Percentiles rank a stretch among this genome's conserved stretches.
phyloP scores from a whole-genome alignment of 53 echinoderm and acorn worm genomes.

The Arbacia lixula region DNA sequence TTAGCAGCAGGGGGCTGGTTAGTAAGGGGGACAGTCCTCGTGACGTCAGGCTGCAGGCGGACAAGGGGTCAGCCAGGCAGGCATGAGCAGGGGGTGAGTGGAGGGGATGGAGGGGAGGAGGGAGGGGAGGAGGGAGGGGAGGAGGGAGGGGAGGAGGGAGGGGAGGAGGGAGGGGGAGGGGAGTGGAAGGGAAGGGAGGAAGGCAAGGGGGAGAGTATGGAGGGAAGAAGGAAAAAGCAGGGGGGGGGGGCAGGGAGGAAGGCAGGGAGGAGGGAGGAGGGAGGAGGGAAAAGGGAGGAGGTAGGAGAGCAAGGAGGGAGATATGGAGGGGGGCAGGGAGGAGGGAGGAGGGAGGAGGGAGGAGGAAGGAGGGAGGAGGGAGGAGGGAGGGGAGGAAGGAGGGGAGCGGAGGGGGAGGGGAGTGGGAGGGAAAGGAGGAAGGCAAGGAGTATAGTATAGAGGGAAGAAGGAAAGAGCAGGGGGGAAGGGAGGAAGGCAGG shows the following conservation, averaged over 20 bases:
- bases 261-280: too few relatives aligned
- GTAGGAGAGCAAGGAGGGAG: too few relatives aligned
- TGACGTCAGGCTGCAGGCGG: conserved; percentile 17
- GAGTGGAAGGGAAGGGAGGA: neutral
- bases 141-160: neutral
- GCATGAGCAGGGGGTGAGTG: conserved; percentile 19
- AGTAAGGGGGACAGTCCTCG: conserved; percentile 64
- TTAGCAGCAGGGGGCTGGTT: conserved; percentile 54
- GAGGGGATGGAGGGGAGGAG: conserved; percentile 39
- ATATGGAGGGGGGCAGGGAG: too few relatives aligned
- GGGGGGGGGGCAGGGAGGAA: neutral
- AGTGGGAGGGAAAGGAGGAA: neutral
- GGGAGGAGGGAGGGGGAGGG: neutral
- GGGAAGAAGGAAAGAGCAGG: neutral
- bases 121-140: neutral
- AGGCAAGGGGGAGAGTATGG: neutral
- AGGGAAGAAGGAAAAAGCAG: neutral
- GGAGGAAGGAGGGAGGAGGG: neutral
- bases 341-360: neutral
- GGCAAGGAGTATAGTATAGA: neutral
- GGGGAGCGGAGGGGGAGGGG: neutral
- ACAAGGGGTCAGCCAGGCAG: conserved; percentile 45
- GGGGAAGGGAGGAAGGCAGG: neutral
- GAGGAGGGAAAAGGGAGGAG: too few relatives aligned
- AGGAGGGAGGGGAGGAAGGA: neutral